Conservation (phyloP, 2,888 invertebrate species). For the Frankliniella intonsa region DNA sequence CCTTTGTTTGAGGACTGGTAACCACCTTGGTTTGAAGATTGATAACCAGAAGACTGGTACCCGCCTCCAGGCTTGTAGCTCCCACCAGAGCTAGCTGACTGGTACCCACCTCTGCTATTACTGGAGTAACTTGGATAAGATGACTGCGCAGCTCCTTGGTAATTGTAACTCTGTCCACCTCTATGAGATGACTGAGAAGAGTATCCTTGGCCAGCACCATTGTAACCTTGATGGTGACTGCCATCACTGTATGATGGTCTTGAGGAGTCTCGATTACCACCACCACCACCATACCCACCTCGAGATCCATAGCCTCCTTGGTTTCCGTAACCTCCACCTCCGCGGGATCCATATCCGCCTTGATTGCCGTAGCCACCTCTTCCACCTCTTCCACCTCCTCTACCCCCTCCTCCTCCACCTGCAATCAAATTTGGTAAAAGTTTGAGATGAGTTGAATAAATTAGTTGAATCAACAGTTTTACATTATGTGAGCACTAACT, state of each 20-base stretch:
- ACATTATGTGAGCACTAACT: neutral
- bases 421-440: neutral
- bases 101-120: neutral
- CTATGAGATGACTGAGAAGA: neutral
- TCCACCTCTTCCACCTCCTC: conserved; percentile 34
- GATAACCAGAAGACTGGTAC: neutral
- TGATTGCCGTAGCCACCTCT: conserved; percentile 29
- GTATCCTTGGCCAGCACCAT: neutral
- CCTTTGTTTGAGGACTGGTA: neutral
- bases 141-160: neutral
- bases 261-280: neutral
- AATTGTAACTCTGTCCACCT: neutral
- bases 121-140: neutral
- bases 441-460: too few species aligned
- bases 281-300: neutral
- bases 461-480: too few species aligned
- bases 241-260: neutral
- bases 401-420: conserved; percentile 36
- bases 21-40: neutral
- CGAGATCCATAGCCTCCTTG: neutral
- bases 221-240: neutral
- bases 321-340: conserved; percentile 39
- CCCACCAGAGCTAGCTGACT: neutral
- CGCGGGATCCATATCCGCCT: conserved; percentile 29
- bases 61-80: neutral